Evolutionary conservation across 1,140 invertebrate species (phyloP), one percentile per base, ranked within the genome.

Genomic region (Pogonus chalceus): DNA sequence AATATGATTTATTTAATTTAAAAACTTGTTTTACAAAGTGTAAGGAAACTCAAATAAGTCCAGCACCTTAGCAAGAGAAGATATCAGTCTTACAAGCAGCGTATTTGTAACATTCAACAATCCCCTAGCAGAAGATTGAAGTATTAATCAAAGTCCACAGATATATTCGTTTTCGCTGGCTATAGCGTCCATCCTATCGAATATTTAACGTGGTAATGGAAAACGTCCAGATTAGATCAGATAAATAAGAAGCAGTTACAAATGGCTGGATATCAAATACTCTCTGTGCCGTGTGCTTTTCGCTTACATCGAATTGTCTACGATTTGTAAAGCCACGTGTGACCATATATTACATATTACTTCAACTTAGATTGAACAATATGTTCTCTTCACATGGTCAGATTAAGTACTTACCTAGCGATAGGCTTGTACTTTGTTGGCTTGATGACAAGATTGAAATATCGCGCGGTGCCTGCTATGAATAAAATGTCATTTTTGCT

Each of bases 211-310:
- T 18, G 37, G 37, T 43, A 43, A 43, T 43, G 37, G 37, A 43
- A 43, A 43, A 43, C 37, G 37, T 43, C 37, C 18, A 43, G 37
- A 43, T 43, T 43, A 43, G 37, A 43, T 43, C 37, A 43, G 37
- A 43, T 43, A 43, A 43, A 43, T 43, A 43, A 43, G 37, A 43
- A 43, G 37, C 37, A 43, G 37, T 43, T 43, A 43, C 37, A 43
- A 43, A 43, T 43, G 37, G 18, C 7, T 12, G 37, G 37, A 43
- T 43, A 43, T 43, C 37, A 43, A 43, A 43, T 16, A 10, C 9
- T 14, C 14, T 14, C 26, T 7, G 26, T 31, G n/a, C n/a, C n/a
- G n/a, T n/a, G n/a, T n/a, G n/a, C n/a, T n/a, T 14, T 31, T 12
- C 37, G 37, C 7, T 43, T 43, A 10, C 37, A 10, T 43, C 37